These are phyloP conservation scores for Pocillopora grandis DNA, from an alignment of 92 coral and sea anemone species.

Conservation along the genomic window DNA sequence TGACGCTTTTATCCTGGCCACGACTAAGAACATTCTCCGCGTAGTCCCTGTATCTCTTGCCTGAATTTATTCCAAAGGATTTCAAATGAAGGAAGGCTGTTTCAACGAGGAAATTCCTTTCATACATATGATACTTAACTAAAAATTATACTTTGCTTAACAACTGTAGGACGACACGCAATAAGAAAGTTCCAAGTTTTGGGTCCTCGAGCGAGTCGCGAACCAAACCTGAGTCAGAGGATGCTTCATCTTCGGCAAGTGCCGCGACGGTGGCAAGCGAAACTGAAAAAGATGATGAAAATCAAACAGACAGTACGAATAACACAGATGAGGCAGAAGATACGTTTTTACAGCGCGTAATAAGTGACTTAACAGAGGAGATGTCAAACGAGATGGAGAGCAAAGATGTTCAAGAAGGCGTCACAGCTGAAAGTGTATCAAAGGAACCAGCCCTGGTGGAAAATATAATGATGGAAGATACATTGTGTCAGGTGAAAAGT, in stretches of 20 bases:
- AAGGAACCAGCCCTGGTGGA: neutral
- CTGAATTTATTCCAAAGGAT: too few species aligned
- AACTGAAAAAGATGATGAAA: neutral
- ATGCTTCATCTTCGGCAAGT: neutral
- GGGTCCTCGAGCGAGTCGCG: neutral
- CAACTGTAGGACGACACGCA: neutral
- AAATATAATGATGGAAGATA: neutral
- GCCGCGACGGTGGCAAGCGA: neutral
- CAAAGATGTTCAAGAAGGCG: neutral
- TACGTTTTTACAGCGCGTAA: too few species aligned
- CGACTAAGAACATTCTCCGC: too few species aligned
- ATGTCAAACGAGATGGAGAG: neutral
- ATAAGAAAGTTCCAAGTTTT: constrained; percentile 24
- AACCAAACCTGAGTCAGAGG: neutral
- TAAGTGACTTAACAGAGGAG: too few species aligned
- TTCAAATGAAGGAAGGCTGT: too few species aligned
- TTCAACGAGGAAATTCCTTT: too few species aligned
- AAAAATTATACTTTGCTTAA: too few species aligned
- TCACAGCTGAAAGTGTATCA: neutral
- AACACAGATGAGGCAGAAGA: neutral
- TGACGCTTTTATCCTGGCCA: too few species aligned
- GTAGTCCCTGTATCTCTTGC: too few species aligned
- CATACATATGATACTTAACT: neutral
- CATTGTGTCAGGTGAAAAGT: neutral
- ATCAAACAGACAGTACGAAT: neutral